These are phyloP conservation scores for Atrichornis clamosus DNA, from an alignment of 2,113 vertebrate species.

Conservation along the genomic window DNA sequence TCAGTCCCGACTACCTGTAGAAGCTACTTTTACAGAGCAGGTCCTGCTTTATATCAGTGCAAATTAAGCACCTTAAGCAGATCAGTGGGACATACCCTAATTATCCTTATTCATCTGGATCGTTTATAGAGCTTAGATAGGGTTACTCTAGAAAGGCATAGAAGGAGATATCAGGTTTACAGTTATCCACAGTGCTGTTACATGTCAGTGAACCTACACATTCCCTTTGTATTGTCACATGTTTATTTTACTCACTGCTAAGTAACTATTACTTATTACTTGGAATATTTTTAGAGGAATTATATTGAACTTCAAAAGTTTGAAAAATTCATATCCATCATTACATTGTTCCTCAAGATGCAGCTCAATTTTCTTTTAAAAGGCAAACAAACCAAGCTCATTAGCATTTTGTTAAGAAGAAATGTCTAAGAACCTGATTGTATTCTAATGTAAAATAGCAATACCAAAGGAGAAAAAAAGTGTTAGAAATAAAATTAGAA, in stretches of 20 bases:
- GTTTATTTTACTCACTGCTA: neutral
- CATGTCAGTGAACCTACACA: neutral
- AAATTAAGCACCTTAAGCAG: neutral
- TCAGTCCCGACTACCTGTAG: neutral
- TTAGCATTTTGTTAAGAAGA: conserved; percentile 39
- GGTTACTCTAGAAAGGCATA: neutral
- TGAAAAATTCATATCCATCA: neutral
- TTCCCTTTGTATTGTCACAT: neutral
- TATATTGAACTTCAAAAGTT: neutral
- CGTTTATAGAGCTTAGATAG: neutral
- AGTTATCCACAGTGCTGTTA: neutral
- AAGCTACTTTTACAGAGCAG: neutral
- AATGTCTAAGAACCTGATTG: neutral
- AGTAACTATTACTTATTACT: neutral
- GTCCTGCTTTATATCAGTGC: neutral
- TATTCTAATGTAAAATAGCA: neutral
- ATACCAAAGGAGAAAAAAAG: neutral
- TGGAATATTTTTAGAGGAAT: neutral
- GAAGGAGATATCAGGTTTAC: neutral
- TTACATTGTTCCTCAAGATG: neutral
- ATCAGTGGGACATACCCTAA: neutral
- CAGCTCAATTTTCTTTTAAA: neutral
- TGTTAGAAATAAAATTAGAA: neutral
- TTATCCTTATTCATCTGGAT: neutral
- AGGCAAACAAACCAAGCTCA: conserved; percentile 1